These are phyloP conservation scores for Perodicticus potto DNA, from an alignment of 2,797 vertebrate species.

Conservation along the genomic window DNA sequence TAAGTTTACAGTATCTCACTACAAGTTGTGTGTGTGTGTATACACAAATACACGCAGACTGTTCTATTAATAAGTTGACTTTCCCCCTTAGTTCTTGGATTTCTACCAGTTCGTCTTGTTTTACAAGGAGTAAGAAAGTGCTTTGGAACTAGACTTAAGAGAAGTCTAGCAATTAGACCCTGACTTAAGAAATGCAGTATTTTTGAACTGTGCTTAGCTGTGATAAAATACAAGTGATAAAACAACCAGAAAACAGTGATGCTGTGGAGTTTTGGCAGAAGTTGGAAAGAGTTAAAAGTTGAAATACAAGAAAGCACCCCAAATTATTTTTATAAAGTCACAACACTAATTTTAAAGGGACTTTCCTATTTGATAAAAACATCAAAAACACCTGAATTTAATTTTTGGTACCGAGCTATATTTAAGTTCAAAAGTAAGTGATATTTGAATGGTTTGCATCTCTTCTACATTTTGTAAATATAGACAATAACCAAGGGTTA, in stretches of 20 bases:
- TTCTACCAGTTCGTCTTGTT: neutral
- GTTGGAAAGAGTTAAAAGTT: neutral
- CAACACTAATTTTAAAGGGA: slow-evolving; percentile 38
- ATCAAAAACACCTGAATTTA: neutral
- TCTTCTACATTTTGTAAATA: neutral
- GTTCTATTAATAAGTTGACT: neutral
- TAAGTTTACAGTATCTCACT: slow-evolving; percentile 25
- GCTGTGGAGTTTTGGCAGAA: neutral
- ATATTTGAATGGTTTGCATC: neutral
- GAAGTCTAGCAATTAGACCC: too few relatives aligned
- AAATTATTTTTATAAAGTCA: neutral
- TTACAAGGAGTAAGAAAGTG: slow-evolving; percentile 13
- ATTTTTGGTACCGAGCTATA: neutral
- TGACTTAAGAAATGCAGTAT: neutral
- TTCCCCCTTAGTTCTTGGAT: neutral
- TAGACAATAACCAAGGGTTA: slow-evolving; percentile 37
- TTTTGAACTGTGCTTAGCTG: neutral
- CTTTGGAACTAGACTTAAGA: neutral
- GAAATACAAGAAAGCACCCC: neutral
- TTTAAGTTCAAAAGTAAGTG: neutral
- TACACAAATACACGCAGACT: neutral
- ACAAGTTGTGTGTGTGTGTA: neutral
- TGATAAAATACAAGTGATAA: neutral
- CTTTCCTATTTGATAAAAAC: neutral
- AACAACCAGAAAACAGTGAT: neutral